Evolutionary conservation across 2,797 vertebrate genomes (phyloP).

Genomic region (Sciurus carolinensis): DNA sequence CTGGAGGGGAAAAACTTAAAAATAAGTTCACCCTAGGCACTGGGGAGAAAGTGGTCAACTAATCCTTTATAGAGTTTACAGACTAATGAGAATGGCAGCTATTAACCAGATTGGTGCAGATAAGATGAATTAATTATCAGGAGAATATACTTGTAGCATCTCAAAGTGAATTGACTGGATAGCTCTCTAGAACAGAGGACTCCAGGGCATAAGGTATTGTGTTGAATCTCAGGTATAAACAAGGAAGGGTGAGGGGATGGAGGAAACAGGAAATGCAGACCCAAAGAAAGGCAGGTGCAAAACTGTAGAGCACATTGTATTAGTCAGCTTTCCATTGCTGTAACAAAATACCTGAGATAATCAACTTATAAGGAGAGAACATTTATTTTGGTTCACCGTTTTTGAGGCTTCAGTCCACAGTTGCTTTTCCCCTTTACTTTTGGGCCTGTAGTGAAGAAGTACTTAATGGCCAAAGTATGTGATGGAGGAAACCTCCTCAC

Average conservation of each 20-base stretch:
- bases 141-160: background rate
- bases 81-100: background rate
- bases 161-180: background rate
- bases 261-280: background rate
- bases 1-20: background rate
- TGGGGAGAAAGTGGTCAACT: background rate
- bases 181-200: background rate
- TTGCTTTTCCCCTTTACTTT: background rate
- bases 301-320: background rate
- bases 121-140: background rate
- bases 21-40: background rate
- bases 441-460: background rate
- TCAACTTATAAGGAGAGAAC: background rate
- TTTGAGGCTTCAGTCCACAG: background rate
- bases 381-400: background rate
- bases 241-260: accelerated
- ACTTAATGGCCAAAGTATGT: background rate
- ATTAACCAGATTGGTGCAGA: background rate
- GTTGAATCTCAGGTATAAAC: background rate
- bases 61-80: background rate
- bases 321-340: background rate
- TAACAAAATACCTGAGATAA: background rate
- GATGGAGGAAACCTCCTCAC: background rate
- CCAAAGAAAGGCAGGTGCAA: background rate
- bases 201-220: background rate